Conservation (phyloP, 2,797 vertebrate species). For the Acomys russatus region DNA sequence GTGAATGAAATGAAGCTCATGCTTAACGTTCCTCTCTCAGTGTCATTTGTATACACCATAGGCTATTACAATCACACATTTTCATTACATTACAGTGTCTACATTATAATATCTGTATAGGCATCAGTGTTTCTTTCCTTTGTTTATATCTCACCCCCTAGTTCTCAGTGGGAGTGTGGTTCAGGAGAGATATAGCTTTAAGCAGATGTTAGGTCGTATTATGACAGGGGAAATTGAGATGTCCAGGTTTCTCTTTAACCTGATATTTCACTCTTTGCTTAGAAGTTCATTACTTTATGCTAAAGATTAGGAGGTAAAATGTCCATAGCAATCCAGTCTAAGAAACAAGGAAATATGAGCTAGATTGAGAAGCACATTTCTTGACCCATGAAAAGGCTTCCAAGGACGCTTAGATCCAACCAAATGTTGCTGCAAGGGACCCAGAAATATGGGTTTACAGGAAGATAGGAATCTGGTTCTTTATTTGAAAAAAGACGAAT, state of each 20-base stretch:
- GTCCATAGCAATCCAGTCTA: background rate
- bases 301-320: background rate
- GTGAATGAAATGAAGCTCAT: background rate
- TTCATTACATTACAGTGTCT: background rate
- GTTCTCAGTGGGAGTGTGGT: background rate
- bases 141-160: background rate
- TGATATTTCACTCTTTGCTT: background rate
- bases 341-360: background rate
- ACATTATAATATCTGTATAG: background rate
- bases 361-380: background rate
- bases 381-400: background rate
- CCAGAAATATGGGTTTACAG: background rate
- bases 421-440: background rate
- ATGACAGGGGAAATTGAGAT: background rate
- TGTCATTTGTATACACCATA: background rate
- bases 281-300: background rate
- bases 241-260: background rate
- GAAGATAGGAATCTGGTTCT: background rate
- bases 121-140: constrained; percentile 17
- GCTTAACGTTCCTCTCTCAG: background rate
- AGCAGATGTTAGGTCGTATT: background rate
- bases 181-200: background rate
- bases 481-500: background rate
- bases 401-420: background rate
- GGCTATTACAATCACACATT: background rate